phyloP scores from a whole-genome alignment of 37 sponge, comb jelly and placozoan genomes.

The Halichondria panicea region DNA sequence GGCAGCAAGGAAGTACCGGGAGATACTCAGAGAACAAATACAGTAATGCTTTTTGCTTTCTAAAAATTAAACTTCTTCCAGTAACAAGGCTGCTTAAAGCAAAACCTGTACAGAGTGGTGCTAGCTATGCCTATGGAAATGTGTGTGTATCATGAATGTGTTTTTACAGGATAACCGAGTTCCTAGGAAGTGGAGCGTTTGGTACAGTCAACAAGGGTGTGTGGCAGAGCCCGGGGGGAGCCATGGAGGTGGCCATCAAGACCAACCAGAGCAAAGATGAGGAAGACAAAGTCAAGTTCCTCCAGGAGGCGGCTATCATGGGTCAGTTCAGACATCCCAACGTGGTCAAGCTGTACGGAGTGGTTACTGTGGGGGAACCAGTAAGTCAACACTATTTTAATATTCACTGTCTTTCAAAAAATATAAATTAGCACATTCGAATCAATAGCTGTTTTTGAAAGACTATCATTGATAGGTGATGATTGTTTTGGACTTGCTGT shows the following conservation, averaged over 20 bases:
- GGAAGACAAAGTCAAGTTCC: conserved; percentile 31
- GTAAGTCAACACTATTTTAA: too few species aligned
- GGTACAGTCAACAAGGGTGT: conserved; percentile 26
- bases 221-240: conserved; percentile 12
- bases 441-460: too few species aligned
- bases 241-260: conserved; percentile 42
- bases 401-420: too few species aligned
- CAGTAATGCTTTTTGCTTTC: too few species aligned
- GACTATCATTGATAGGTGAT: too few species aligned
- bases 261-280: conserved; percentile 8
- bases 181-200: conserved; percentile 22
- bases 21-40: conserved; percentile 27
- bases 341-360: conserved; percentile 22
- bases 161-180: neutral
- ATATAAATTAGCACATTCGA: too few species aligned
- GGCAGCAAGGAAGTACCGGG: conserved; percentile 36
- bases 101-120: too few species aligned
- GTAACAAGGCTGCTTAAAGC: too few species aligned
- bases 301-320: conserved; percentile 48
- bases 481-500: too few species aligned
- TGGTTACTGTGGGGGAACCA: conserved; percentile 27
- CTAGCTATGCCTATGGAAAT: neutral
- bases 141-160: neutral
- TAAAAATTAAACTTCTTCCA: too few species aligned
- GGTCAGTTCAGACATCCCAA: conserved; percentile 49